A percentile compares a stretch with the other conserved stretches of the same genome.
phyloP scores from a whole-genome alignment of 1,140 invertebrate genomes.

The Drosophila repletoides region DNA sequence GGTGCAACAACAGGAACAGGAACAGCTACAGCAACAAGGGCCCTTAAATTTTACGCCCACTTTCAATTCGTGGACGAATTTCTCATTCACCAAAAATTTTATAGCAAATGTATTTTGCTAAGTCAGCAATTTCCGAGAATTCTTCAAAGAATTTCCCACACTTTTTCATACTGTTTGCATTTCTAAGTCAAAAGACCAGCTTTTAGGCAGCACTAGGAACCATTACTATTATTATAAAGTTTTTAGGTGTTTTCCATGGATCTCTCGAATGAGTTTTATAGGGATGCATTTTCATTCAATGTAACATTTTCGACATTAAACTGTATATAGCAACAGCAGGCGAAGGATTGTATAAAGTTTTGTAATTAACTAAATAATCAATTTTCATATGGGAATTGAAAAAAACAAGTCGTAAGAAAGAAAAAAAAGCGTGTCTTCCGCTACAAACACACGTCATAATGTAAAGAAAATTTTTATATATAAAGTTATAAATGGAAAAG shows the following conservation, averaged over 20 bases:
- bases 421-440: constrained; percentile 29
- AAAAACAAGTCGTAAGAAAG: constrained; percentile 12
- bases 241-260: constrained; percentile 31
- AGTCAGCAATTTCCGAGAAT: constrained; percentile 12
- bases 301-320: constrained; percentile 22
- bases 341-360: constrained; percentile 44
- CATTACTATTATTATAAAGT: background rate
- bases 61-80: constrained; percentile 82
- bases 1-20: constrained; percentile 24
- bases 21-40: constrained; percentile 36
- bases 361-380: constrained; percentile 45
- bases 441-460: constrained; percentile 61
- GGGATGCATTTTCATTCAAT: constrained; percentile 22
- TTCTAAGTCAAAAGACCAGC: constrained; percentile 39
- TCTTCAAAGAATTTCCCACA: constrained; percentile 4
- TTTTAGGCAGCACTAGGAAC: constrained; percentile 29
- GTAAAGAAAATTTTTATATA: constrained; percentile 42
- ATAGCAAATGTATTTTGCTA: constrained; percentile 82
- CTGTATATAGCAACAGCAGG: constrained; percentile 31
- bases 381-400: constrained; percentile 65
- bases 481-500: constrained; percentile 13
- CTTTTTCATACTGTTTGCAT: constrained; percentile 40
- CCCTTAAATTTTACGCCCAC: constrained; percentile 64
- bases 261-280: constrained; percentile 12
- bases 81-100: constrained; percentile 81